Percentiles rank a stretch among this genome's conserved stretches.
These are phyloP conservation scores for Megaleporinus macrocephalus DNA, from an alignment of 2,113 vertebrate genomes.

Conservation along the genomic window DNA sequence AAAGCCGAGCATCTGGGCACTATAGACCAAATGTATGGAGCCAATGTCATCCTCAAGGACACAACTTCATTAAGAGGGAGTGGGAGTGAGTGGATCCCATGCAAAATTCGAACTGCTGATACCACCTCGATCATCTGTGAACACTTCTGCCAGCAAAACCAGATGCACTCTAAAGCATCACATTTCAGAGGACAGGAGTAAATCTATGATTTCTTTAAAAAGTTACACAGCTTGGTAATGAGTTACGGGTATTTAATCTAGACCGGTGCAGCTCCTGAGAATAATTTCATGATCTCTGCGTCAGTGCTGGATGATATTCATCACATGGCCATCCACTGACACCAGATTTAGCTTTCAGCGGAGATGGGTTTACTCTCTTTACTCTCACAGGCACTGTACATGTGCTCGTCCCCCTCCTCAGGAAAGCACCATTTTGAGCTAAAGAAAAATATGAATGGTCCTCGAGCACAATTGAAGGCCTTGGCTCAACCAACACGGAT, in stretches of 20 bases:
- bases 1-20: conserved; percentile 19
- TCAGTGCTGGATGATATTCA: background rate
- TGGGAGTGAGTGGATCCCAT: conserved; percentile 48
- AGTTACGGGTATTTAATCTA: background rate
- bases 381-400: background rate
- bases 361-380: background rate
- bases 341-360: background rate
- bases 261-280: background rate
- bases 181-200: too few species aligned
- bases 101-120: conserved; percentile 28
- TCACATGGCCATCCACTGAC: background rate
- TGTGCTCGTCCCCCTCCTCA: background rate
- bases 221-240: too few species aligned
- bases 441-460: conserved; percentile 14
- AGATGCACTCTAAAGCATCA: background rate
- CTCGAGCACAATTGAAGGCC: background rate
- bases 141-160: background rate
- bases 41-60: conserved; percentile 76
- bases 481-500: background rate
- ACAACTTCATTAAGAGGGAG: conserved; percentile 61
- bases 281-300: background rate
- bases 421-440: background rate
- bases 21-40: conserved; percentile 55
- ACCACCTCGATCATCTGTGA: conserved; percentile 31
- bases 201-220: too few species aligned